Evolutionary conservation across 1,140 invertebrate species (phyloP), one percentile per base, ranked within the genome.

Genomic region (Formica selysi): DNA sequence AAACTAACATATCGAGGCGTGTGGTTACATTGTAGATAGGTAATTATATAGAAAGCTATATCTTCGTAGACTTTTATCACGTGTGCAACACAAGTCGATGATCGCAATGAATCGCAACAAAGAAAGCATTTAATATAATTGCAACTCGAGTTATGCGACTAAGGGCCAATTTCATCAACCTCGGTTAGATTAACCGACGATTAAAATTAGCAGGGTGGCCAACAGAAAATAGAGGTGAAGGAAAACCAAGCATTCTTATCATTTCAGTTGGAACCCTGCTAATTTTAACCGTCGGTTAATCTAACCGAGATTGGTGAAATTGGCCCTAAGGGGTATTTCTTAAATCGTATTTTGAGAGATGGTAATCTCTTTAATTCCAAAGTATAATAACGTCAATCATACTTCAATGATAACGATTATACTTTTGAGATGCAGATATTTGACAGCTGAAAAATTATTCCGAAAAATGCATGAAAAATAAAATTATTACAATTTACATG

Each of bases 1-100:
- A 19, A 59, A 71, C 51, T 22, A 26, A 73, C 51, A 51, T 59
- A 83, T 73, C 68, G 54, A 81, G 26, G 65, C 68, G 54, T 68
- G 36, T 57, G 67, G 16, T 51, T 51, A 19, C 16, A 81, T 81
- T 61, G 57, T 29, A 41, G 41, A 62, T 32, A 41, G 19, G 13
- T 74, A 83, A 83, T 83, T 74, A 61, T 61, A 54, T 83, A 83
- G 79, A 83, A 73, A 71, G 67, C 68, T 26, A 7, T 44, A 36
- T 19, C 38, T 26, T 32, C 3, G 26, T 59, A 36, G 44, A 57
- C 32, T 41, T 70, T 51, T 41, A 38, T 22, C 44, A 29, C 38
- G 22, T 44, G n/a, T 38, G 44, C 8, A 68, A 29, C 32, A 10
- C 76, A 19, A 54, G 29, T 70, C 76, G 41, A 70, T 80, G 64